Percentiles rank a stretch among this genome's conserved stretches.
phyloP scores from a whole-genome alignment of 1,140 invertebrate genomes.

The Drosophila dunni region DNA sequence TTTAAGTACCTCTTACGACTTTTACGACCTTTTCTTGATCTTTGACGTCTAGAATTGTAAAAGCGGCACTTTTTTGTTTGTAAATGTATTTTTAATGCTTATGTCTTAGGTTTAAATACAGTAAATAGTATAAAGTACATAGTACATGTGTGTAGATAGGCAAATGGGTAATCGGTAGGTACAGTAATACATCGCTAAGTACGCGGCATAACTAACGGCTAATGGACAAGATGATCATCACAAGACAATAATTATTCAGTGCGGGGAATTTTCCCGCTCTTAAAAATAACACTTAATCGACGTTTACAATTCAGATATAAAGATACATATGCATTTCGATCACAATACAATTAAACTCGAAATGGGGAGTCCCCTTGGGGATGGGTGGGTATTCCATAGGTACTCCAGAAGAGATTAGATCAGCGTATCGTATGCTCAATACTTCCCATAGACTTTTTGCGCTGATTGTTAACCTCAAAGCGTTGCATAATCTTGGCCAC shows the following conservation, averaged over 20 bases:
- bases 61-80: constrained; percentile 18
- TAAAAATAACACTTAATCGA: constrained; percentile 4
- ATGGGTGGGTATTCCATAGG: neutral
- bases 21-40: too few species aligned
- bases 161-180: constrained; percentile 31
- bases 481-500: constrained; percentile 84
- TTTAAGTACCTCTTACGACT: too few species aligned
- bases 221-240: constrained; percentile 77
- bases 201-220: constrained; percentile 68
- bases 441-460: constrained; percentile 78
- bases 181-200: constrained; percentile 63
- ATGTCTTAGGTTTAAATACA: constrained; percentile 8
- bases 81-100: constrained; percentile 48
- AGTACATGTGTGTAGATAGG: neutral
- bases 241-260: constrained; percentile 37
- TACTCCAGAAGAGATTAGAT: neutral
- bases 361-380: too few species aligned
- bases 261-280: constrained; percentile 43
- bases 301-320: neutral
- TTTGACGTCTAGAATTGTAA: too few species aligned
- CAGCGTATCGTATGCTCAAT: constrained; percentile 69
- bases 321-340: neutral
- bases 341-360: too few species aligned
- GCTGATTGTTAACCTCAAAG: constrained; percentile 82
- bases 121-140: constrained; percentile 8